Conservation (phyloP, 2,797 vertebrate species). For the Bufotes viridis region DNA sequence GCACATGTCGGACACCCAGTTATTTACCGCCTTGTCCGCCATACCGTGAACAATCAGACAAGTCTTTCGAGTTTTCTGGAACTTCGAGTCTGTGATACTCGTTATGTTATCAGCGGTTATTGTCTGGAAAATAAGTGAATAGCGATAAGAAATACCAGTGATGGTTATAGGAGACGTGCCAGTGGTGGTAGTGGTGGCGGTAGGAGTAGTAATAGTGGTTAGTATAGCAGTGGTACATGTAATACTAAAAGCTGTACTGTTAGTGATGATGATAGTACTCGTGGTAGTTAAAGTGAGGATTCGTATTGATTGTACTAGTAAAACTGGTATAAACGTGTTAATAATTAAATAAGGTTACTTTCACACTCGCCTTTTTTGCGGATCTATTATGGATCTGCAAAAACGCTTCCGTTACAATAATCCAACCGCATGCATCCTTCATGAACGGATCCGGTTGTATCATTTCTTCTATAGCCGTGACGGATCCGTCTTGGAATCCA, state of each 20-base stretch:
- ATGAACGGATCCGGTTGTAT: too few relatives aligned
- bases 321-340: neutral
- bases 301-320: neutral
- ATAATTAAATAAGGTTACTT: neutral
- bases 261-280: neutral
- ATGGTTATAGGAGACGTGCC: neutral
- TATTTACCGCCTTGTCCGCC: constrained; percentile 68
- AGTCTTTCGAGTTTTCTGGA: constrained; percentile 66
- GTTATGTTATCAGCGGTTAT: constrained; percentile 33
- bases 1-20: constrained; percentile 76
- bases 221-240: neutral
- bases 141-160: neutral
- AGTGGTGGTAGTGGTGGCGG: neutral
- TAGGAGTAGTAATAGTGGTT: neutral
- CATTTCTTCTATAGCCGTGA: too few relatives aligned
- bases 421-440: too few relatives aligned
- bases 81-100: constrained; percentile 70
- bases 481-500: too few relatives aligned
- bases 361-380: too few relatives aligned
- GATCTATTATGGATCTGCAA: too few relatives aligned
- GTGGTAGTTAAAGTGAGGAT: neutral
- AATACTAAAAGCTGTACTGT: neutral
- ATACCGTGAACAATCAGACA: constrained; percentile 75
- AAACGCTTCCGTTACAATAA: too few relatives aligned
- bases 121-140: neutral